Conservation (phyloP, 2,797 vertebrate genomes). For the Mormyrus proboscirostris region DNA sequence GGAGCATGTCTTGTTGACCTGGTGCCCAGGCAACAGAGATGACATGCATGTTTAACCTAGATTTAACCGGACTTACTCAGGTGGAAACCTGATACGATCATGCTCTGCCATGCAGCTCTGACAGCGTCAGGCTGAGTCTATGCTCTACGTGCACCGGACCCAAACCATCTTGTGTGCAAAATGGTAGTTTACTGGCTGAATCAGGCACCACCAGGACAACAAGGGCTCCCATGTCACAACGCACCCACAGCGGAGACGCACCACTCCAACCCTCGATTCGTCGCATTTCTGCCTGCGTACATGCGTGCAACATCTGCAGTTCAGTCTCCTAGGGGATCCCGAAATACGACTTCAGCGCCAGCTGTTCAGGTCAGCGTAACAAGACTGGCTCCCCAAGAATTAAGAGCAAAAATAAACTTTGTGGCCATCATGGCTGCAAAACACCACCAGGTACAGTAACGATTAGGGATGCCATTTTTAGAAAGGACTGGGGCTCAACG, state of each 20-base stretch:
- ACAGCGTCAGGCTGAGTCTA: not conserved
- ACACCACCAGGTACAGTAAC: not conserved
- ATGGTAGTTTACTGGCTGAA: not conserved
- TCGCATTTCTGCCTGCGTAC: not conserved
- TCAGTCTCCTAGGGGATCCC: slow-evolving; percentile 34
- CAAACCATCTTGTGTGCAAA: not conserved
- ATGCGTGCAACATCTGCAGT: slow-evolving; percentile 20
- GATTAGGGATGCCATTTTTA: not conserved
- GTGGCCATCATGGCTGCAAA: not conserved
- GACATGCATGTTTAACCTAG: slow-evolving; percentile 31
- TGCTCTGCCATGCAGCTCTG: not conserved
- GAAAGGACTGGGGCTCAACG: not conserved
- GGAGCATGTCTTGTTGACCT: slow-evolving; percentile 63
- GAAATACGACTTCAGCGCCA: slow-evolving; percentile 15
- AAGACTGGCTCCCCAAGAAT: slow-evolving; percentile 10
- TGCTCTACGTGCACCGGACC: not conserved
- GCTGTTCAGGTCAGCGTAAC: not conserved
- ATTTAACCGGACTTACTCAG: not conserved
- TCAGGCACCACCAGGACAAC: not conserved
- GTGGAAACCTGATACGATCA: not conserved
- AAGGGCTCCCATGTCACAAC: not conserved
- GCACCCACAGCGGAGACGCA: not conserved
- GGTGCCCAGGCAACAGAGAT: slow-evolving; percentile 64
- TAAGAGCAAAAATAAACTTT: not conserved
- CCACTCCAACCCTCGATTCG: not conserved